These are phyloP conservation scores for Candoia aspera DNA, from an alignment of 2,113 vertebrate species.

Conservation along the genomic window DNA sequence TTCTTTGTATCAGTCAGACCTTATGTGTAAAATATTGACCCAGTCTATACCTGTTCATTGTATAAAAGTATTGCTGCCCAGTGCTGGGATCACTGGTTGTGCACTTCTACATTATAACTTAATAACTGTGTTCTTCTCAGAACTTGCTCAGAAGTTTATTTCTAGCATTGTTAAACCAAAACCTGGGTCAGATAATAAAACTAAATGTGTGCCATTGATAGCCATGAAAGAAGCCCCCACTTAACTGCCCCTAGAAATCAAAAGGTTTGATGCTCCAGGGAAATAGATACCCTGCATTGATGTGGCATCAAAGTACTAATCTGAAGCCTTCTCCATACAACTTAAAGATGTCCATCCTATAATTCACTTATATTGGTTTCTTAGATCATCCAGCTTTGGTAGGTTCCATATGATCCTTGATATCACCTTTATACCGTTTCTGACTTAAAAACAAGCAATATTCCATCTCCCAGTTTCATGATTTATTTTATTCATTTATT, in stretches of 20 bases:
- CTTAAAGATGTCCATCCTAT: not conserved
- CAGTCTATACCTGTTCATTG: not conserved
- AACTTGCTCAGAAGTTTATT: conserved; percentile 54
- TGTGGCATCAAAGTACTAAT: not conserved
- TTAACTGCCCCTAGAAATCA: conserved; percentile 61
- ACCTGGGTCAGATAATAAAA: conserved; percentile 55
- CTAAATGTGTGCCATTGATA: conserved; percentile 48
- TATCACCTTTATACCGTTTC: not conserved
- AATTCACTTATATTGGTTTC: not conserved
- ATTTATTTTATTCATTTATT: not conserved
- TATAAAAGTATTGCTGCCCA: not conserved
- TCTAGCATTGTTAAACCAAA: conserved; percentile 37
- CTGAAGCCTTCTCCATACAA: conserved; percentile 32
- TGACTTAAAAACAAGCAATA: not conserved
- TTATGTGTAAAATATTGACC: not conserved
- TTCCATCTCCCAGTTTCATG: not conserved
- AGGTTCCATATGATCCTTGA: conserved; percentile 2
- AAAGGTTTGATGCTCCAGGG: conserved; percentile 28
- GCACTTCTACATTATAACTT: conserved; percentile 12
- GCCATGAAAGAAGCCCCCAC: conserved; percentile 49
- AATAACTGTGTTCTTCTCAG: conserved; percentile 39
- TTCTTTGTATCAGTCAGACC: not conserved
- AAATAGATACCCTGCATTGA: conserved; percentile 37
- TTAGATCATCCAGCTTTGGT: conserved; percentile 14
- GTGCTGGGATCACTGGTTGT: not conserved